Conservation (phyloP, 2,888 invertebrate species). For the Melanchra persicariae region DNA sequence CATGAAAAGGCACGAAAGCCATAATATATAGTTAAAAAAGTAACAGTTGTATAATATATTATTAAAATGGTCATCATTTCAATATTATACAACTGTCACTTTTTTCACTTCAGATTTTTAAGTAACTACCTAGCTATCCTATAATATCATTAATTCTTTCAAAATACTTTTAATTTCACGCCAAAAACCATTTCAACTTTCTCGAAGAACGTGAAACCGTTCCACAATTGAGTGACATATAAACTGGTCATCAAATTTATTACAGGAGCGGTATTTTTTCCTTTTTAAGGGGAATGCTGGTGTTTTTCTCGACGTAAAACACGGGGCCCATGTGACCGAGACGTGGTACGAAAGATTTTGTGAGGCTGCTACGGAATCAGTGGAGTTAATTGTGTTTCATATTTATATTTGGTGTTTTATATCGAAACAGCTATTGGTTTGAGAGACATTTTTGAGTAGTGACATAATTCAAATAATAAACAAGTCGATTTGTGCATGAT, state of each 20-base stretch:
- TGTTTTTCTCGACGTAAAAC: constrained; percentile 57
- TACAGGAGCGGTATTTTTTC: constrained; percentile 53
- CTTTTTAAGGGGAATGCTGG: constrained; percentile 55
- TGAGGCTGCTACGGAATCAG: constrained; percentile 11
- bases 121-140: neutral
- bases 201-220: constrained; percentile 21
- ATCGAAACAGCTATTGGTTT: too few species aligned
- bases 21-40: too few species aligned
- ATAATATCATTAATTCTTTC: neutral
- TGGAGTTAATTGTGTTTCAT: constrained; percentile 42
- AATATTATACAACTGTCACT: too few species aligned
- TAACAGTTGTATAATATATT: too few species aligned
- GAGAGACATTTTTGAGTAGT: neutral
- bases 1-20: too few species aligned
- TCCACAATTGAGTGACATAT: constrained; percentile 48
- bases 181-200: neutral
- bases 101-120: neutral
- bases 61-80: too few species aligned
- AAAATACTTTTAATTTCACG: neutral
- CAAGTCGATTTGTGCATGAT: neutral
- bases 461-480: neutral
- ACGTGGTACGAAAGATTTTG: constrained; percentile 49
- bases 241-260: constrained; percentile 55
- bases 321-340: constrained; percentile 45
- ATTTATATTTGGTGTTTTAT: neutral